A percentile compares a stretch with the other conserved stretches of the same genome.
phyloP scores from a whole-genome alignment of 2,113 vertebrate species.

The Genyomyrus donnyi region DNA sequence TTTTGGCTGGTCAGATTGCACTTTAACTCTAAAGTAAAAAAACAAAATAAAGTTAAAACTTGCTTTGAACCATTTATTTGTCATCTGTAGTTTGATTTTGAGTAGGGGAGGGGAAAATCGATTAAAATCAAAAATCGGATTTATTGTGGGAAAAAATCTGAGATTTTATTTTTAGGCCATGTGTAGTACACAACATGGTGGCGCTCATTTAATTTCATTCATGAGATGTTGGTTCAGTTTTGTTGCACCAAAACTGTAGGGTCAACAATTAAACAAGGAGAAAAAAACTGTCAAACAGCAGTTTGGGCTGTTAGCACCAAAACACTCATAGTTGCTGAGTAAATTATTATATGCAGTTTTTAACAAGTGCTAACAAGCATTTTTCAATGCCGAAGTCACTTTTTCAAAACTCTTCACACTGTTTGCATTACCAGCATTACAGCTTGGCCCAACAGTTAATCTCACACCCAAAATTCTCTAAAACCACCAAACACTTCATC shows the following conservation, averaged over 20 bases:
- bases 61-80: too few species aligned
- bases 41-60: too few species aligned
- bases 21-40: too few species aligned
- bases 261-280: neutral
- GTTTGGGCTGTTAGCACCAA: neutral
- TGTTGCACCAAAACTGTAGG: neutral
- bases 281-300: neutral
- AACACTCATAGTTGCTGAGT: neutral
- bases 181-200: neutral
- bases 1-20: too few species aligned
- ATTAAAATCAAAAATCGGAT: too few species aligned
- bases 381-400: neutral
- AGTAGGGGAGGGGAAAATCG: too few species aligned
- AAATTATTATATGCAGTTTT: neutral
- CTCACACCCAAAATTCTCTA: neutral
- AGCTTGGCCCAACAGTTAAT: neutral
- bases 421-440: neutral
- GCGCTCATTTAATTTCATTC: neutral
- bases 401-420: neutral
- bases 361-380: neutral
- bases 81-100: too few species aligned
- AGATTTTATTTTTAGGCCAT: too few species aligned
- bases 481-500: neutral
- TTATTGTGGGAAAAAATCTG: too few species aligned
- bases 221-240: neutral